Evolutionary conservation across 2,888 invertebrate species (phyloP), one percentile per base, ranked within the genome.

Genomic region (Phymatocera aterrima): DNA sequence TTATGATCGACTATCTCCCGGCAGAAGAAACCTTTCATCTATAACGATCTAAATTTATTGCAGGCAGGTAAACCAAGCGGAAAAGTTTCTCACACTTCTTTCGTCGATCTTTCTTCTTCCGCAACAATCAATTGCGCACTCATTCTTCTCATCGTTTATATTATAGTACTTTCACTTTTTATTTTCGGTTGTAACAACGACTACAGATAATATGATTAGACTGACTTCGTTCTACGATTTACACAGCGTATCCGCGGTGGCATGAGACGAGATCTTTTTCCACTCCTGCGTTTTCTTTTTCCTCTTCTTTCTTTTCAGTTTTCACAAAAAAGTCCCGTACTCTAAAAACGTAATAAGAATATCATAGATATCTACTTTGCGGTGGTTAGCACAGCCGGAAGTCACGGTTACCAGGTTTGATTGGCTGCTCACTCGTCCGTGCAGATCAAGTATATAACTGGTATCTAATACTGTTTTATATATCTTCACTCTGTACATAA

Each of bases 381-480:
- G 28, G 46, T 28, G 68, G 68, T 43, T 28, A 68, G n/a, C n/a
- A n/a, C n/a, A n/a, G 46, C 46, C 43, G 68, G 68, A 68, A 46
- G 68, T 68, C 68, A 40, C 68, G 68, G 68, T 64, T 18, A 64
- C 18, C n/a, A 64, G 64, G 64, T 64, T 68, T 46, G 28, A 43
- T 68, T 46, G 43, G 64, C 21, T 43, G 68, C 8, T 46, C 68
- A n/a, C n/a, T 68, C 46, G 43, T 68, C 43, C 68, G 68, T 46
- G 64, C 28, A 12, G 61, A 61, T 10, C 8, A 31, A 34, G 34
- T n/a, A n/a, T n/a, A n/a, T n/a, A 61, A n/a, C 61, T 61, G 34
- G 12, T 18, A 15, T 6, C 24, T 4, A 24, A 21, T 28, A 57
- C 8, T 2, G 21, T 12, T 12, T 8, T 8, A 57, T 10, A 3